Conservation (phyloP, 2,888 invertebrate genomes). For the Chloroclysta siterata region DNA sequence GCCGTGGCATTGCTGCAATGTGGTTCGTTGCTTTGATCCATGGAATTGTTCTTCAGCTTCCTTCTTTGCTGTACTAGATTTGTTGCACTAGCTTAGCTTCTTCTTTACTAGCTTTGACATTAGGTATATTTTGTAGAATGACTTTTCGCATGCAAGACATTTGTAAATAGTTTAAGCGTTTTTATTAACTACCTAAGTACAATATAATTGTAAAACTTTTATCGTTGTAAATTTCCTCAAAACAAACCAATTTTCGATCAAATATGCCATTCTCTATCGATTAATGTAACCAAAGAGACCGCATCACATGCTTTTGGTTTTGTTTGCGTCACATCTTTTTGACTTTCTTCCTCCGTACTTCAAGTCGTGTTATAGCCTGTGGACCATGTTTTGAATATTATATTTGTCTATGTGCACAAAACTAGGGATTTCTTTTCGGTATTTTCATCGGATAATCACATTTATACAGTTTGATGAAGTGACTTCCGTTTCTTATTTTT, state of each 20-base stretch:
- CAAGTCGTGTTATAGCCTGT: neutral
- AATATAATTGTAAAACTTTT: neutral
- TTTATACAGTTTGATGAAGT: neutral
- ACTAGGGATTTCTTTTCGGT: neutral
- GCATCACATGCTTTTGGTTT: neutral
- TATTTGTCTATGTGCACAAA: neutral
- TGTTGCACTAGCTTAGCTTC: neutral
- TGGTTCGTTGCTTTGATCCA: conserved; percentile 44
- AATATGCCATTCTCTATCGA: neutral
- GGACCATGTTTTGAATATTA: neutral
- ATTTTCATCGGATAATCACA: neutral
- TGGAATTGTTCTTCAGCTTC: conserved; percentile 26
- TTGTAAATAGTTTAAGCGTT: neutral
- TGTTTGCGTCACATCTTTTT: neutral
- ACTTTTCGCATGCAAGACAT: neutral
- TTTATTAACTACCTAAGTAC: neutral
- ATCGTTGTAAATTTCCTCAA: neutral
- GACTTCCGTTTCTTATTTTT: conserved; percentile 37
- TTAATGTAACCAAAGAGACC: neutral
- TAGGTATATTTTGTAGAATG: neutral
- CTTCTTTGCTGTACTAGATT: neutral
- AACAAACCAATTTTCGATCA: neutral
- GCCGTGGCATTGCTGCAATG: conserved; percentile 43
- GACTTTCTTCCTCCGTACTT: neutral
- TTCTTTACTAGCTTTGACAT: neutral